phyloP scores from a whole-genome alignment of 2,113 vertebrate genomes.

The Girardinichthys multiradiatus region DNA sequence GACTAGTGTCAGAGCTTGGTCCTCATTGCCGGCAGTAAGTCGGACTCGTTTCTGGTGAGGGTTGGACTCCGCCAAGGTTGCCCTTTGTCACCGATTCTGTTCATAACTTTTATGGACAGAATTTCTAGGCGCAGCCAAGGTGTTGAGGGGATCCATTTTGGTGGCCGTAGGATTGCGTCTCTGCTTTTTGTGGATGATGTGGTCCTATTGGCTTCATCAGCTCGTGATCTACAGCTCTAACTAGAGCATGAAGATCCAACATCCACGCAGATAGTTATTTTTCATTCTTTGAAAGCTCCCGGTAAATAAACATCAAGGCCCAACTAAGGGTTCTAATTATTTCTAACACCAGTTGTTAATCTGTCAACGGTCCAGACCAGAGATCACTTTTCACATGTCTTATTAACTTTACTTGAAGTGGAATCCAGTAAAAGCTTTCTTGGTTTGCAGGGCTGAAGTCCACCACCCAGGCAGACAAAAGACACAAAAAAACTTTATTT shows the following conservation, averaged over 20 bases:
- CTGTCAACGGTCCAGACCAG: conserved; percentile 37
- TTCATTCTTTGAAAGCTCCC: conserved; percentile 7
- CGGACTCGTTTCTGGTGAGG: too few species aligned
- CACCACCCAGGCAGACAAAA: conserved; percentile 50
- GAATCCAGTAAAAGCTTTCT: conserved; percentile 54
- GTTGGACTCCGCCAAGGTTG: too few species aligned
- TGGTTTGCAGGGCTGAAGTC: conserved; percentile 39
- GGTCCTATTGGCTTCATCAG: too few species aligned
- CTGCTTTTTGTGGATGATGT: too few species aligned
- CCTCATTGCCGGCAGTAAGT: too few species aligned
- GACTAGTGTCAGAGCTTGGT: too few species aligned
- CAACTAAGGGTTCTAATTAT: conserved; percentile 28
- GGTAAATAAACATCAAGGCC: conserved; percentile 3
- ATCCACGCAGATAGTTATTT: background rate
- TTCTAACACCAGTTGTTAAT: conserved; percentile 43
- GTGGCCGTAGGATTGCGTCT: too few species aligned
- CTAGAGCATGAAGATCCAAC: background rate
- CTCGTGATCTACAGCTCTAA: too few species aligned
- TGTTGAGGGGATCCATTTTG: too few species aligned
- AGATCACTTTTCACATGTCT: conserved; percentile 25
- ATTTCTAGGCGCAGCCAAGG: too few species aligned
- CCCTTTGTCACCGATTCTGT: too few species aligned
- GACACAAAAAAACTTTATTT: conserved; percentile 50
- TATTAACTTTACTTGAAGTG: conserved; percentile 49
- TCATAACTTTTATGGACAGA: too few species aligned